Base-by-base conservation (phyloP, 2,888 invertebrate genomes). In the Idaea dimidiata region DNA sequence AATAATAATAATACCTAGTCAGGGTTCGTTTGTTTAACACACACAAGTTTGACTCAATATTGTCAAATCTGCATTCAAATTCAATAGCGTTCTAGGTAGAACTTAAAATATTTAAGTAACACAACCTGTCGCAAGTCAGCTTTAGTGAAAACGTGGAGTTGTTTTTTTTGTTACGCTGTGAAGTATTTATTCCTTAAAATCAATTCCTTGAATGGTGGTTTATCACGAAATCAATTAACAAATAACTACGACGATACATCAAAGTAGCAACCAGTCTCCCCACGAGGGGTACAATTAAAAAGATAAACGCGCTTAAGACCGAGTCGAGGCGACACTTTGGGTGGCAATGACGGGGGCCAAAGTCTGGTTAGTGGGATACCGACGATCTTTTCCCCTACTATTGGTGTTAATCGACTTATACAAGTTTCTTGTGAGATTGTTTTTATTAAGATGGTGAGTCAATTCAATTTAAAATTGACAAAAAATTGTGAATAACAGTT, bases 291-390 rank as follows among this genome's bases (percentile, higher is more conserved):
- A 83, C 88, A 91, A 91, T 91, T 90, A 91, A 91, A 91, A 91
- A 91, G 89, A 91, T 88, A 90, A 91, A 89, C 88, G 89, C 86
- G 81, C 80, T 78, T 84, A 88, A 89, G 88, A 87, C 83, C 84
- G 79, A 83, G 85, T 72, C 81, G 81, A 85, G 83, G 86, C 84
- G 87, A 85, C 86, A 84, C 81, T 78, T 80, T 43, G 84, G 87
- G 80, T 73, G 81, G 78, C 68, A 74, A 81, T 66, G 75, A 77
- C 71, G 84, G 86, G 86, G 84, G 79, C 78, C 82, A 76, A 80
- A 80, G 85, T 80, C 88, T 89, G 91, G 89, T 91, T 89, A 90
- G 89, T 88, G 90, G 90, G 87, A 83, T 87, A 89, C 89, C 89
- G 72, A 83, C 78, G 75, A 81, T 79, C 77, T 75, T 75, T 74